Conservation (phyloP, 2,888 invertebrate species). For the Diadegma fenestrale region DNA sequence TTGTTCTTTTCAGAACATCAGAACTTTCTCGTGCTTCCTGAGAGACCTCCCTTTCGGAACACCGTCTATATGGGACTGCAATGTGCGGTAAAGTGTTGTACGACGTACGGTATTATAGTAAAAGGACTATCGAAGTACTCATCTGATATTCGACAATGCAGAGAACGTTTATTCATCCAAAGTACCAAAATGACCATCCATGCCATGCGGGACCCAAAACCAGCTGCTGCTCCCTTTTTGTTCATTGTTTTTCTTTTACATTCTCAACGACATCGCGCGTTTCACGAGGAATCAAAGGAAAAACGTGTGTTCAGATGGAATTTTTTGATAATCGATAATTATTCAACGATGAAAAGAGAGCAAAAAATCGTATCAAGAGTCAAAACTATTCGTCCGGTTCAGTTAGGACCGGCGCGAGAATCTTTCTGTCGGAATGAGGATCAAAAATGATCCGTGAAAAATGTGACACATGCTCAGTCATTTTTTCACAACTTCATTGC, state of each 20-base stretch:
- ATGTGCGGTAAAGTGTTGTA: slow-evolving; percentile 28
- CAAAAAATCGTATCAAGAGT: not conserved
- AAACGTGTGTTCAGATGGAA: not conserved
- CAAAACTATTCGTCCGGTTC: not conserved
- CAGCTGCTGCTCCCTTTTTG: slow-evolving; percentile 54
- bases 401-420: not conserved
- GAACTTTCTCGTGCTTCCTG: not conserved
- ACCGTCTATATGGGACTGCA: not conserved
- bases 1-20: not conserved
- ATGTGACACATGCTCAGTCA: not conserved
- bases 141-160: slow-evolving; percentile 63
- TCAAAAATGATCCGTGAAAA: not conserved
- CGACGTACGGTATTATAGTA: slow-evolving; percentile 18
- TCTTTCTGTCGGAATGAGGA: not conserved
- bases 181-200: slow-evolving; percentile 62
- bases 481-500: slow-evolving; percentile 12
- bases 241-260: not conserved
- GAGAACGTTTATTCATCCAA: slow-evolving; percentile 59
- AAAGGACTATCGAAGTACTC: slow-evolving; percentile 63
- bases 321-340: not conserved
- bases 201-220: not conserved
- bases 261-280: not conserved
- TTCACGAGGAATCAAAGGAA: not conserved
- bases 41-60: not conserved
- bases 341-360: not conserved